phyloP scores from a whole-genome alignment of 1,140 invertebrate species.

The Mamestra configurata region DNA sequence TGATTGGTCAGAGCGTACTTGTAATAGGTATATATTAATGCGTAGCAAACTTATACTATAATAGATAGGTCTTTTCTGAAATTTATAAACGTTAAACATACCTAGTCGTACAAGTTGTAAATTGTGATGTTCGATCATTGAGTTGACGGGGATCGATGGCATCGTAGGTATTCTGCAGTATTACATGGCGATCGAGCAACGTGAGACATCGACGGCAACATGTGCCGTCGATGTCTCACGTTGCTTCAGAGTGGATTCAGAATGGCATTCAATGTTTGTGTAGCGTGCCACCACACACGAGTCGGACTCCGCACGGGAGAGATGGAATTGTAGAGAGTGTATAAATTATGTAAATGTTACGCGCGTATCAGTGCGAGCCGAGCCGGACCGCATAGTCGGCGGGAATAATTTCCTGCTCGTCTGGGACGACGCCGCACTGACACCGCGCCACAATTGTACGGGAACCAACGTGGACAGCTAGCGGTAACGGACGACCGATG shows the following conservation, averaged over 20 bases:
- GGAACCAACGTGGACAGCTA: conserved; percentile 18
- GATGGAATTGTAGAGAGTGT: background rate
- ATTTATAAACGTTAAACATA: conserved; percentile 85
- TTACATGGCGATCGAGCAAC: conserved; percentile 56
- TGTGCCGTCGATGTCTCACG: too few species aligned
- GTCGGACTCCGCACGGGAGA: background rate
- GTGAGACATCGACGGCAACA: background rate
- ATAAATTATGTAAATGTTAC: conserved; percentile 35
- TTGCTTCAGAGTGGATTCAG: conserved; percentile 18
- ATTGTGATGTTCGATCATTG: conserved; percentile 56
- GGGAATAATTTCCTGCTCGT: background rate
- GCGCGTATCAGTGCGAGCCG: background rate
- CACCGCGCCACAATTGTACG: background rate
- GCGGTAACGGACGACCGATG: conserved; percentile 54
- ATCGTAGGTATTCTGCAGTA: conserved; percentile 71
- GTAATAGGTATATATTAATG: conserved; percentile 51
- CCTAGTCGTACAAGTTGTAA: conserved; percentile 75
- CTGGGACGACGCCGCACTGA: background rate
- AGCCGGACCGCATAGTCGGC: background rate
- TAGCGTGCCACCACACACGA: conserved; percentile 24
- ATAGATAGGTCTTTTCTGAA: conserved; percentile 87
- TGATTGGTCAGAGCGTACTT: conserved; percentile 49
- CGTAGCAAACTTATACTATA: conserved; percentile 56
- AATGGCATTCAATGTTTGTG: conserved; percentile 47
- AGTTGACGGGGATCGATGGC: conserved; percentile 54